These are phyloP conservation scores for Drosophila ercepeae DNA, from an alignment of 1,140 invertebrate species.

Conservation along the genomic window DNA sequence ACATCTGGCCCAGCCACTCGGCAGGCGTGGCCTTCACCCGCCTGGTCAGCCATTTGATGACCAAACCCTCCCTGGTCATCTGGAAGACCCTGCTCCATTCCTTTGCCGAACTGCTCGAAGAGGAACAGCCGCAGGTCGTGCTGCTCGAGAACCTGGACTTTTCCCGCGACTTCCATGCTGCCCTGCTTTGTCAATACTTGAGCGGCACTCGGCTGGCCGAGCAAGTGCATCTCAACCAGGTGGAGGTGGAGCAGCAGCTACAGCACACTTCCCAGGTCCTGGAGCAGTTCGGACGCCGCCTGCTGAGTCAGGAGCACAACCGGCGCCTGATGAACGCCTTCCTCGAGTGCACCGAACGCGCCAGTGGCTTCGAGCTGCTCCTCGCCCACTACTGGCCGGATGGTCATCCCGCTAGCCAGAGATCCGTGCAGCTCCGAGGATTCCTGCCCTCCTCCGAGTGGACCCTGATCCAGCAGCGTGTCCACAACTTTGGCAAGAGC, in stretches of 20 bases:
- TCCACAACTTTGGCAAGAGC: slow-evolving; percentile 75
- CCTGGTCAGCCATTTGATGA: slow-evolving; percentile 63
- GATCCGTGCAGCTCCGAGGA: slow-evolving; percentile 27
- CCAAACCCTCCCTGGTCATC: slow-evolving; percentile 77
- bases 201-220: slow-evolving; percentile 64
- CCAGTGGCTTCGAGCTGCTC: slow-evolving; percentile 58
- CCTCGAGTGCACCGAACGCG: slow-evolving; percentile 63
- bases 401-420: slow-evolving; percentile 13
- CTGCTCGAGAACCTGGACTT: slow-evolving; percentile 36
- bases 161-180: slow-evolving; percentile 64
- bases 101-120: slow-evolving; percentile 55
- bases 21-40: slow-evolving; percentile 67
- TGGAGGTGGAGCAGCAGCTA: slow-evolving; percentile 40
- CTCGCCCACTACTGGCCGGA: slow-evolving; percentile 67
- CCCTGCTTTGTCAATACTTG: slow-evolving; percentile 71
- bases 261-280: slow-evolving; percentile 51
- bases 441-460: slow-evolving; percentile 66
- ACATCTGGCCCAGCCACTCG: slow-evolving; percentile 61
- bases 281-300: slow-evolving; percentile 51
- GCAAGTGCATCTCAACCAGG: slow-evolving; percentile 52
- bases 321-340: slow-evolving; percentile 69
- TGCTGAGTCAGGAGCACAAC: slow-evolving; percentile 68
- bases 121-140: slow-evolving; percentile 6
- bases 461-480: slow-evolving; percentile 66
- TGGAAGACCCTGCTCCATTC: slow-evolving; percentile 72